Percentiles rank a stretch among this genome's conserved stretches.
phyloP scores from a whole-genome alignment of 2,113 vertebrate species.

The Zingel zingel region DNA sequence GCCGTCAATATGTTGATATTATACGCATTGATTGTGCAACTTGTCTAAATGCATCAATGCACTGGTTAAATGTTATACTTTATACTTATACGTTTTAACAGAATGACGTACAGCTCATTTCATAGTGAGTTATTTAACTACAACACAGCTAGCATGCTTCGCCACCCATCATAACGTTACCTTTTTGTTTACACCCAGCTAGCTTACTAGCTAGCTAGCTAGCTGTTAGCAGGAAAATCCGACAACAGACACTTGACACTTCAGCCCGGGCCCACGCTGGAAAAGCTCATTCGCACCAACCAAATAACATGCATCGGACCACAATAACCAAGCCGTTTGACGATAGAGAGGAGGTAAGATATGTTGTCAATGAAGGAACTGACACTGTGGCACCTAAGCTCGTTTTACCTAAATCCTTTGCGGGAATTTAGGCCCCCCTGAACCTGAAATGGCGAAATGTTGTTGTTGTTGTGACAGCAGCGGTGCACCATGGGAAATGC shows the following conservation, averaged over 20 bases:
- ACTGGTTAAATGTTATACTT: too few relatives aligned
- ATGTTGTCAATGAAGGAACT: conserved; percentile 23
- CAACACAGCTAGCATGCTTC: background rate
- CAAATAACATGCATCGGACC: conserved; percentile 65
- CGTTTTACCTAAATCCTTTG: conserved; percentile 72
- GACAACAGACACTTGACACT: conserved; percentile 27
- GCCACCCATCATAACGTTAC: conserved; percentile 28
- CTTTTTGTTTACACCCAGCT: conserved; percentile 74
- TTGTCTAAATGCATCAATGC: too few relatives aligned
- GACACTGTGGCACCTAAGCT: background rate
- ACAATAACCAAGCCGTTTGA: background rate
- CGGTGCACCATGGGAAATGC: conserved; percentile 73
- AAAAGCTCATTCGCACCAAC: conserved; percentile 63
- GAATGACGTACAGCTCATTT: background rate
- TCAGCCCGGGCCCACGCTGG: conserved; percentile 75
- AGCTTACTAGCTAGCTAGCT: conserved; percentile 39
- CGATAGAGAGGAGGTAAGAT: background rate
- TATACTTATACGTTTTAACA: too few relatives aligned
- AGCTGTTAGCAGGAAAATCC: conserved; percentile 67
- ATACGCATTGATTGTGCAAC: background rate
- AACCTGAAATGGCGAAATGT: conserved; percentile 81
- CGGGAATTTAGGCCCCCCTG: conserved; percentile 42
- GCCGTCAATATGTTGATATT: background rate
- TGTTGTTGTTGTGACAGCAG: conserved; percentile 73
- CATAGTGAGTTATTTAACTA: too few relatives aligned